Evolutionary conservation across 2,113 vertebrate species (phyloP), one percentile per base, ranked within the genome.

Genomic region (Colinus virginianus): DNA sequence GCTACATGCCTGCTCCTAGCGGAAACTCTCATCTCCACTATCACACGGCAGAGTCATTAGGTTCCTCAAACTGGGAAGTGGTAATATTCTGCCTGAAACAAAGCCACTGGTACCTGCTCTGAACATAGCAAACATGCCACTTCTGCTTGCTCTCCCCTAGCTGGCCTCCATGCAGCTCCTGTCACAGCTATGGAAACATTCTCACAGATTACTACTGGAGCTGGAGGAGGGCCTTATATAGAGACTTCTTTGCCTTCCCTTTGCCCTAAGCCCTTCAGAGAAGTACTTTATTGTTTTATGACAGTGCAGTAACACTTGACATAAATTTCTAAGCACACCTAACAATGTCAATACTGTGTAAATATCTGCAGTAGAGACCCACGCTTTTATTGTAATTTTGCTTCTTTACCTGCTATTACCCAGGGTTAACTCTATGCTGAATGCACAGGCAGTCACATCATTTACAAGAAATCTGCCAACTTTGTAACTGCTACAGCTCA

Each of bases 271-370:
- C 72, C 72, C 90, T 96, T 90, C 64, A 76, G 51, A 93, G 69
- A 95, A 92, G 87, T 58, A 84, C 76, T 96, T 96, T 86, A 95
- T 95, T 95, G 91, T 87, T 96, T 96, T 96, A 95, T 84, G 91
- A 88, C 77, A 84, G 71, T 2, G 0, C 55, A 84, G 76, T 87
- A 96, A 88, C 93, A 91, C 93, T 91, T 84, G 76, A 94, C 72
- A 76, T 76, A 90, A 95, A 95, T 90, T 62, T 84, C 78, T 69
- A 86, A 83, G 87, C 45, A 61, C n/a, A 75, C 84, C 68, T 84
- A 86, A 84, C 82, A 91, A 59, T 78, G 85, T 88, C 72, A 40
- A 93, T 95, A 72, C n/a, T 84, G 87, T 62, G 79, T 93, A 95
- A 92, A 91, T 89, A 90, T 48, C 82, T 78, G 51, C 71, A 56